Evolutionary conservation across 2,888 invertebrate genomes (phyloP).

Genomic region (Leucozona laternaria): DNA sequence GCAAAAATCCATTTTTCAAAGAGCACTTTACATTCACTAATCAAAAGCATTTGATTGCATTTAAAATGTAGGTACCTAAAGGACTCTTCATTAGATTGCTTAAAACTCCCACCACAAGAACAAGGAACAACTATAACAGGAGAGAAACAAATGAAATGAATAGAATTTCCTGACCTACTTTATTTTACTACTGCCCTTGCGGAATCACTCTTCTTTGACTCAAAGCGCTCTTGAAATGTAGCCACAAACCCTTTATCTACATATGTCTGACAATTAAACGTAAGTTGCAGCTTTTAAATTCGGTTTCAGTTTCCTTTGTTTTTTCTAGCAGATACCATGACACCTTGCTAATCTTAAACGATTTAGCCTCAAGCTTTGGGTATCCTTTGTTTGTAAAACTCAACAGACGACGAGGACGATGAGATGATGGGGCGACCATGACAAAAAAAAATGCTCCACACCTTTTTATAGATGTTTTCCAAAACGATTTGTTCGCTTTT

Average conservation of each 20-base stretch:
- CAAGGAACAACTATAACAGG: conserved; percentile 10
- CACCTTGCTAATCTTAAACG: conserved; percentile 12
- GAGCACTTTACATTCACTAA: conserved; percentile 23
- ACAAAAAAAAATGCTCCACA: conserved; percentile 2
- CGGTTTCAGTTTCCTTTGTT: background rate
- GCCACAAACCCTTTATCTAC: conserved; percentile 15
- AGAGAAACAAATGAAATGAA: background rate
- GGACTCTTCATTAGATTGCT: conserved; percentile 31
- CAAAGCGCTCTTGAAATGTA: conserved; percentile 19
- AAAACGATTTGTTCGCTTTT: conserved; percentile 12
- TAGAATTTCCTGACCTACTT: conserved; percentile 60
- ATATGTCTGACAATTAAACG: conserved; percentile 34
- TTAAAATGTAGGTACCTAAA: conserved; percentile 20
- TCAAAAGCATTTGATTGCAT: conserved; percentile 52
- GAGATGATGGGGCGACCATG: background rate
- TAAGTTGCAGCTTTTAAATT: conserved; percentile 18
- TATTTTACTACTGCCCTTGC: conserved; percentile 10
- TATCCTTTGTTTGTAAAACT: conserved; percentile 23
- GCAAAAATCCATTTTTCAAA: background rate
- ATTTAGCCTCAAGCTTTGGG: conserved; percentile 1
- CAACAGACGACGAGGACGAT: background rate
- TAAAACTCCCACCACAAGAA: background rate
- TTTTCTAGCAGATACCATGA: background rate
- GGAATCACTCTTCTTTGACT: conserved; percentile 18
- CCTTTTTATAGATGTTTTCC: conserved; percentile 4